phyloP scores from a whole-genome alignment of 2,888 invertebrate genomes.

The Cataglyphis cursor region DNA sequence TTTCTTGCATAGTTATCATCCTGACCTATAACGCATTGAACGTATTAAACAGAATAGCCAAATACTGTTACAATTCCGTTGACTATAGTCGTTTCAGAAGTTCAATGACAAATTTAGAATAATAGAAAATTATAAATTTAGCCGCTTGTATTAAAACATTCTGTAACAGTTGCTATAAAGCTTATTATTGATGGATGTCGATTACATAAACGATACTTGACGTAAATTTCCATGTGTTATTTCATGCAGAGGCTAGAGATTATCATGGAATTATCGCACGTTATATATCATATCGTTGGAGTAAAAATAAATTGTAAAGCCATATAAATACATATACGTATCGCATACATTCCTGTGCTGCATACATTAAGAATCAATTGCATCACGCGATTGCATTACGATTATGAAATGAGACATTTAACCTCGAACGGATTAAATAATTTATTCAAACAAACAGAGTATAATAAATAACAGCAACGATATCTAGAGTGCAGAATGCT shows the following conservation, averaged over 20 bases:
- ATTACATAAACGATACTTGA: background rate
- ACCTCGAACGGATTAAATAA: conserved; percentile 27
- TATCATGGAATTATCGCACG: conserved; percentile 15
- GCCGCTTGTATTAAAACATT: background rate
- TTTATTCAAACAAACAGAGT: conserved; percentile 35
- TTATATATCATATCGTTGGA: background rate
- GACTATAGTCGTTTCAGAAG: background rate
- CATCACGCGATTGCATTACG: background rate
- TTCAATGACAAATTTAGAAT: background rate
- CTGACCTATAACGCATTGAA: background rate
- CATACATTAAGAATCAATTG: background rate
- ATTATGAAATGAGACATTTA: conserved; percentile 5
- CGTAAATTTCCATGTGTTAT: conserved; percentile 8
- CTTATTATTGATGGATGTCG: background rate
- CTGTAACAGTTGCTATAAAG: background rate
- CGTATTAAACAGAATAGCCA: too few species aligned
- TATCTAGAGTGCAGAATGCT: background rate
- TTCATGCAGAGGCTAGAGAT: background rate
- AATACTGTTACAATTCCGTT: background rate
- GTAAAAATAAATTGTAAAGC: conserved; percentile 2
- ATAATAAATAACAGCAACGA: conserved; percentile 1
- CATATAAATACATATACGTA: background rate
- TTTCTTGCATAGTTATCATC: background rate
- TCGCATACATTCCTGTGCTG: background rate
- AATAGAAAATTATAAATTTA: background rate